These are phyloP conservation scores for Anas flavirostris DNA, from an alignment of 2,797 vertebrate species.

Conservation along the genomic window DNA sequence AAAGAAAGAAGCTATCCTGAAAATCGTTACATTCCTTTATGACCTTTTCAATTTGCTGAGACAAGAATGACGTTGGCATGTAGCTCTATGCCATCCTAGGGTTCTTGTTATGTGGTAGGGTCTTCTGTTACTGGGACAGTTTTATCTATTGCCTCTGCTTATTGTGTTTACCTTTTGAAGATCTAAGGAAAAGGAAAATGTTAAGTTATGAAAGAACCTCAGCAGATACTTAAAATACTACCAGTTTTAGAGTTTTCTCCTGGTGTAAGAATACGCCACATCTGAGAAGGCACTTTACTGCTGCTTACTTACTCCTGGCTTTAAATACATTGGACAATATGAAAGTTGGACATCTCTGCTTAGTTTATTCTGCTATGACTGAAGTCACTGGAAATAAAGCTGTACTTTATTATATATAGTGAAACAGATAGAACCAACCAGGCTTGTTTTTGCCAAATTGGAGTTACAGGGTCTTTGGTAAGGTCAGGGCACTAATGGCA, in stretches of 20 bases:
- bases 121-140: conserved; percentile 44
- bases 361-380: not conserved
- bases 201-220: conserved; percentile 22
- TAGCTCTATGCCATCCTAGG: not conserved
- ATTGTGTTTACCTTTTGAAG: not conserved
- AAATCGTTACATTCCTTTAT: conserved; percentile 63
- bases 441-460: not conserved
- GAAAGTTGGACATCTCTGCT: not conserved
- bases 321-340: not conserved
- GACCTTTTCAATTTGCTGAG: conserved; percentile 60
- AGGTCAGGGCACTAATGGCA: not conserved
- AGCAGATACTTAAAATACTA: not conserved
- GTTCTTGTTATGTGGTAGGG: conserved; percentile 20
- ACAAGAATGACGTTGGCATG: conserved; percentile 50
- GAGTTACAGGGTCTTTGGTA: not conserved
- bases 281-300: not conserved
- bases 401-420: not conserved
- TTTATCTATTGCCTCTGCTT: conserved; percentile 47
- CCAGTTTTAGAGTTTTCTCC: not conserved
- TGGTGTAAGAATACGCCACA: not conserved
- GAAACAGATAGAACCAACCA: not conserved
- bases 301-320: not conserved
- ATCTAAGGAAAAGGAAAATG: not conserved
- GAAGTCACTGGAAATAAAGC: not conserved
- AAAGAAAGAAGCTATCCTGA: conserved; percentile 15